Evolutionary conservation across 2,113 vertebrate species (phyloP).

Genomic region (rat (Rattus norvegicus)): DNA sequence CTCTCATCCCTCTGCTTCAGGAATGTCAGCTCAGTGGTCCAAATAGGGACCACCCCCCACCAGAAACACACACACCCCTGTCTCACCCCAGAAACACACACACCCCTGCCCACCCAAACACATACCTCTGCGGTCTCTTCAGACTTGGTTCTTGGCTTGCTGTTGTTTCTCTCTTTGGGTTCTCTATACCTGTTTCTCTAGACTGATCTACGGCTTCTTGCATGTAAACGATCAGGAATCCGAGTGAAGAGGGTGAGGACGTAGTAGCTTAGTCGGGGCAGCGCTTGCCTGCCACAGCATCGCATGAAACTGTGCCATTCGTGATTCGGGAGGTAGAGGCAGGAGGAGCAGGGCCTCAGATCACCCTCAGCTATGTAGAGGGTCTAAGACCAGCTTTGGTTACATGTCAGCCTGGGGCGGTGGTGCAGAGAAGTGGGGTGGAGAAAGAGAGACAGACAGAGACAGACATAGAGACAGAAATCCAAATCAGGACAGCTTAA

Average conservation of each 20-base stretch:
- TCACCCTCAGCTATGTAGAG: not conserved
- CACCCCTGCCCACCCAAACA: not conserved
- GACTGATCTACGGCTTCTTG: constrained; percentile 27
- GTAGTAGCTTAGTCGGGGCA: not conserved
- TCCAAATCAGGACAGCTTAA: not conserved
- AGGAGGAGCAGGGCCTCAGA: not conserved
- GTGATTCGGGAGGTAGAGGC: not conserved
- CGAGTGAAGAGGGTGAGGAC: not conserved
- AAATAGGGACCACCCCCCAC: not conserved
- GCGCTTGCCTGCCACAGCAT: too few relatives aligned
- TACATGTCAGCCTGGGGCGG: not conserved
- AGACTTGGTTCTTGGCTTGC: not conserved
- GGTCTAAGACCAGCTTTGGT: not conserved
- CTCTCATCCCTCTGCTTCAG: not conserved
- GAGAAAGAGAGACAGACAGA: not conserved
- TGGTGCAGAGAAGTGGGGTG: not conserved
- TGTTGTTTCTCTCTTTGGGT: not conserved
- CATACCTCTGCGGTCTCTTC: not conserved
- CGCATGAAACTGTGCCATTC: too few relatives aligned
- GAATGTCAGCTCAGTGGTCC: not conserved
- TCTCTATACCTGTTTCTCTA: constrained; percentile 28
- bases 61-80: not conserved
- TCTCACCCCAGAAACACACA: not conserved
- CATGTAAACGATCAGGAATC: not conserved
- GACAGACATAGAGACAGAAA: not conserved